phyloP scores from a whole-genome alignment of 2,888 invertebrate species.

The Stomorhina lunata region DNA sequence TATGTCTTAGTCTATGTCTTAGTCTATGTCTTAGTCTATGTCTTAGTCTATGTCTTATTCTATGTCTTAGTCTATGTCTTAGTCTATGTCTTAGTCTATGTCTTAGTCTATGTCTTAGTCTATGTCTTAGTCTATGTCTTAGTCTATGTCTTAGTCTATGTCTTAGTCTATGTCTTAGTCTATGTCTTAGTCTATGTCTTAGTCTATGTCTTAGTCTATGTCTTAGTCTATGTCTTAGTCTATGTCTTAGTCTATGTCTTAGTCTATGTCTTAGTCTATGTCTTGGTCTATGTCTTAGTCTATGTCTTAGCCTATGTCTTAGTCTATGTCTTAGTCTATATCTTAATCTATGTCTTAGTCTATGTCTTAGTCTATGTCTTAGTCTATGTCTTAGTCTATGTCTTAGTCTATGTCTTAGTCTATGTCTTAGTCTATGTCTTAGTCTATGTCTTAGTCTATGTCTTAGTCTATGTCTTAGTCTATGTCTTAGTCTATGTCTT shows the following conservation, averaged over 20 bases:
- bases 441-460: neutral
- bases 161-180: neutral
- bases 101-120: neutral
- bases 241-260: neutral
- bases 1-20: neutral
- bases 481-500: neutral
- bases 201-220: neutral
- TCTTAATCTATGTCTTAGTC: neutral
- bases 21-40: neutral
- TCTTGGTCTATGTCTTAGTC: neutral
- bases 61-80: neutral
- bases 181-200: neutral
- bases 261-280: neutral
- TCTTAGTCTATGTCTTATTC: neutral
- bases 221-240: neutral
- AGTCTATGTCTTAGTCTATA: neutral
- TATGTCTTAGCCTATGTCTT: neutral
- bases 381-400: neutral
- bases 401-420: neutral
- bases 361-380: neutral
- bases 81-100: neutral
- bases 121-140: neutral
- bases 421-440: neutral
- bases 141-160: neutral
- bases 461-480: neutral